Evolutionary conservation across 2,888 invertebrate genomes (phyloP).

Genomic region (Pegoplata infirma): DNA sequence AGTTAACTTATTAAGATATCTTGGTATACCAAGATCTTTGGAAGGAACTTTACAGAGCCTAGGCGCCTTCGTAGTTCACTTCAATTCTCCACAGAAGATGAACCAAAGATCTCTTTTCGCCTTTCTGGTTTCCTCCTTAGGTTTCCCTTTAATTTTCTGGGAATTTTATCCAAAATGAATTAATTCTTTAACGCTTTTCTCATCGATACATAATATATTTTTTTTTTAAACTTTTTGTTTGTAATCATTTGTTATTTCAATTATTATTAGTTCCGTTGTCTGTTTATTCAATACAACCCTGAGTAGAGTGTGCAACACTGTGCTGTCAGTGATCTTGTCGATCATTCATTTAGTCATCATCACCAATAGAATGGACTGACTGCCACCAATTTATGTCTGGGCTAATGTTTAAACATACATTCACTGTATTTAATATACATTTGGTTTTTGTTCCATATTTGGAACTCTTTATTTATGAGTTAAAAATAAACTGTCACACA

Average conservation of each 20-base stretch:
- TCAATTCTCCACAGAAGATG: no score
- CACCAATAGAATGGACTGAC: no score
- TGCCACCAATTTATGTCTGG: constrained; percentile 2
- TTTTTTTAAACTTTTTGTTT: background rate
- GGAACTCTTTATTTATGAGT: constrained; percentile 35
- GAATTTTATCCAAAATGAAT: no score
- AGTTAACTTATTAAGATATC: no score
- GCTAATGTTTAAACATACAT: background rate
- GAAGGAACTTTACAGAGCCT: no score
- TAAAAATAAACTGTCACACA: constrained; percentile 38
- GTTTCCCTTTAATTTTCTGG: no score
- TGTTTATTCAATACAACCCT: constrained; percentile 2
- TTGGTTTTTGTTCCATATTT: background rate
- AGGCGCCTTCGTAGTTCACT: no score
- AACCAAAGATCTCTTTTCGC: no score
- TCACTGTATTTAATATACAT: background rate
- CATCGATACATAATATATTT: background rate
- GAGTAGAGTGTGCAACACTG: background rate
- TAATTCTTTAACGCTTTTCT: no score
- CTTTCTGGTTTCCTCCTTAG: no score
- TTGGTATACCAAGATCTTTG: no score
- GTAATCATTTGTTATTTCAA: constrained; percentile 68
- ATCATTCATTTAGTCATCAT: constrained; percentile 53
- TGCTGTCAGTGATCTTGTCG: constrained; percentile 10
- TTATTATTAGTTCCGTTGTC: constrained; percentile 69